Evolutionary conservation across 1,140 invertebrate genomes (phyloP).

Genomic region (Bacillus rossius): DNA sequence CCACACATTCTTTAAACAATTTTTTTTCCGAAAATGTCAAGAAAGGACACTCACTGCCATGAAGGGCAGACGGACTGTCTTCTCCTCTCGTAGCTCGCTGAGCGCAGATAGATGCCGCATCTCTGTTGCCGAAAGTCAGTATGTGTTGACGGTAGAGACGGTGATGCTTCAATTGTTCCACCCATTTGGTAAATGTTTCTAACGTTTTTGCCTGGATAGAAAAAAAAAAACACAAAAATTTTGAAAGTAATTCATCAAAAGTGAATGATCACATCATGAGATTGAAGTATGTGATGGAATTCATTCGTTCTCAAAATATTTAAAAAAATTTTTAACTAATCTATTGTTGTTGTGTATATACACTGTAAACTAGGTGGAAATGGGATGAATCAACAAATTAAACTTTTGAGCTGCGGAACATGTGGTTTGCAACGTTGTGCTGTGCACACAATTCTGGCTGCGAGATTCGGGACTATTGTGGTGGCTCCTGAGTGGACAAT

Average conservation of each 20-base stretch:
- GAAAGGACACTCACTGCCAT: background rate
- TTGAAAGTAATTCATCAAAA: background rate
- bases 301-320: too few species aligned
- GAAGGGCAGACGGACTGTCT: slow-evolving; percentile 9
- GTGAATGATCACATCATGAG: background rate
- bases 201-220: slow-evolving; percentile 56
- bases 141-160: slow-evolving; percentile 74
- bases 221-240: background rate
- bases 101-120: slow-evolving; percentile 4
- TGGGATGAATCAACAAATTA: too few species aligned
- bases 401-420: too few species aligned
- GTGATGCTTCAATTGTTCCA: slow-evolving; percentile 68
- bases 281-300: background rate
- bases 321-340: too few species aligned
- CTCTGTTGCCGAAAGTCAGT: slow-evolving; percentile 50
- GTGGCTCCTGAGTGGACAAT: too few species aligned
- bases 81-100: background rate
- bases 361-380: too few species aligned
- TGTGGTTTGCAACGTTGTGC: too few species aligned
- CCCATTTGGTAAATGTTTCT: slow-evolving; percentile 67
- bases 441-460: too few species aligned
- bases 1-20: too few species aligned
- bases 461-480: too few species aligned
- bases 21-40: too few species aligned
- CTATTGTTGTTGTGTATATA: too few species aligned